Evolutionary conservation across 2,888 invertebrate species (phyloP).

Genomic region (Didymodactylos carnosus): DNA sequence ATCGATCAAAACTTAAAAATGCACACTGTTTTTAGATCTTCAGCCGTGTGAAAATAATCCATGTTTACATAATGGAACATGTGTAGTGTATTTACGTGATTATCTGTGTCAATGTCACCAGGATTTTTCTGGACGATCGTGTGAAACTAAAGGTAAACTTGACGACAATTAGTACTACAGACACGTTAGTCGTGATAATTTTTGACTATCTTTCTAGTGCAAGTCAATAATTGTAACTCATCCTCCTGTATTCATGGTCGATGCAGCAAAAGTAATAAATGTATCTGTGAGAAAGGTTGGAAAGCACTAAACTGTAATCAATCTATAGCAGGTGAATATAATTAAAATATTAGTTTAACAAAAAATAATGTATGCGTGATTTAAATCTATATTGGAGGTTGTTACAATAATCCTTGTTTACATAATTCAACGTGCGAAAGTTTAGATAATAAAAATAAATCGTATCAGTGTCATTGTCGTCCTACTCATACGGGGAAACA

Average conservation of each 20-base stretch:
- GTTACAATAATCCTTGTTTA: not conserved
- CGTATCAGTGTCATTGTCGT: conserved; percentile 14
- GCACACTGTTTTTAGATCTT: not conserved
- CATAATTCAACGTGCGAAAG: not conserved
- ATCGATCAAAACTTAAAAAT: not conserved
- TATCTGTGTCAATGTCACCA: conserved; percentile 9
- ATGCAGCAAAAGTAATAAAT: not conserved
- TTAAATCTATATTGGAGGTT: not conserved
- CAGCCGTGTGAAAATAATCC: conserved; percentile 9
- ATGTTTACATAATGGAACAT: conserved; percentile 9
- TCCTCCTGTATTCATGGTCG: not conserved
- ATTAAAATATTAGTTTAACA: not conserved
- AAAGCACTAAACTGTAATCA: conserved; percentile 2
- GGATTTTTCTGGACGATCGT: conserved; percentile 5
- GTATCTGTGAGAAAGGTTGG: conserved; percentile 4
- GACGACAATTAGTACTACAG: too few relatives aligned
- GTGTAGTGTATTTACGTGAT: not conserved
- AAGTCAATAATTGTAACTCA: not conserved
- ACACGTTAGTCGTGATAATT: too few relatives aligned
- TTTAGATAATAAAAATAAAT: not conserved
- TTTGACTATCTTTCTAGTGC: too few relatives aligned
- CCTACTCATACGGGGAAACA: conserved; percentile 15
- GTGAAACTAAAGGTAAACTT: conserved; percentile 6
- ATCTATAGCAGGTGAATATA: not conserved
- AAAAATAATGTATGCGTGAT: too few relatives aligned